Evolutionary conservation across 2,113 vertebrate genomes (phyloP), one percentile per base, ranked within the genome.

Genomic region (Hydrolagus affinis): DNA sequence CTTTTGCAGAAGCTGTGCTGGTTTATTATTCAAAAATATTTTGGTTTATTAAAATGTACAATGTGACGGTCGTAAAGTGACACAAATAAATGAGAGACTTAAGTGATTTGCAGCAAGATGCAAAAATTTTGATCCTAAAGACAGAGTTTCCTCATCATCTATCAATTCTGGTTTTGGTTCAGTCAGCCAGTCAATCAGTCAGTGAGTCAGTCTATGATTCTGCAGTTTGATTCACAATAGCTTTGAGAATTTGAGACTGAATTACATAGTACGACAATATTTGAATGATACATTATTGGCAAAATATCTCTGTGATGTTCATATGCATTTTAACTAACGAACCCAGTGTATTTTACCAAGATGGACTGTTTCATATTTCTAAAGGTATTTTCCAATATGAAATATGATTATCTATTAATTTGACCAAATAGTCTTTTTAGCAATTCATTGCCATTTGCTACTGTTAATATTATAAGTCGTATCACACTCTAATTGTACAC

Each of bases 221-320:
- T 32, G 62, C 62, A 32, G 64, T 68, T 11, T 83, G 25, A 83
- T 32, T 32, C 30, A 68, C 28, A 66, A 83, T 21, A 68, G 11
- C 17, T 68, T 14, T 83, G 11, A 32, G 17, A 21, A 74, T 75
- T 56, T 75, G 19, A 21, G 32, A 72, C 73, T 21, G 62, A 66
- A 32, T 32, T 11, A 68, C 21, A 68, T 11, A 66, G 25, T 32
- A 11, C 66, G 64, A 78, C 17, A 19, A 83, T 66, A 66, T 32
- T 14, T 11, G 32, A 68, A 11, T 66, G 2, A 83, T 66, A 9
- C 28, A 56, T 56, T 44, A 75, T 14, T 25, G 76, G 19, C 14
- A 17, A 75, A 66, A 83, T 32, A 66, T 66, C 66, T 83, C 15
- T 66, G 62, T 32, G 32, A 83, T 66, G 15, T 64, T 80, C 66